Evolutionary conservation across 2,797 vertebrate genomes (phyloP), one percentile per base, ranked within the genome.

Genomic region (Poeciliopsis turneri): DNA sequence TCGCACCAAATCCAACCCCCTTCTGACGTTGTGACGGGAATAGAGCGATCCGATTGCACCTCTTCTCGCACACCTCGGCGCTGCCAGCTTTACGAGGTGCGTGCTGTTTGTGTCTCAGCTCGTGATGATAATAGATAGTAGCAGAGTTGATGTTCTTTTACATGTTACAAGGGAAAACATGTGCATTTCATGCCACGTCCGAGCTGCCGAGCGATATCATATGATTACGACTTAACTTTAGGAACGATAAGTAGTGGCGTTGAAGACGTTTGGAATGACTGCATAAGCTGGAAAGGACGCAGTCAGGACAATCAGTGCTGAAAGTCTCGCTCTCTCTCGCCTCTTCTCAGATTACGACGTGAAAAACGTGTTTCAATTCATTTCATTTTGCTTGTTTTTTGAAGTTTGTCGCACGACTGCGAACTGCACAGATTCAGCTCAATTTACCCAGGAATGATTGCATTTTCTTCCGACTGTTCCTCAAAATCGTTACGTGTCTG

Each of bases 1-100:
- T 96, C 92, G 88, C 94, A 93, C 89, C 84, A 82, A 90, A 83
- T 77, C 85, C 33, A 23, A 23, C 55, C 87, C 89, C 93, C 93
- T 92, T 92, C 91, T 89, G 85, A 94, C 95, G 90, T 90, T 79
- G 81, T 25, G 78, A 90, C 89, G 83, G 89, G 87, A 94, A 92
- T 91, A 93, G 88, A 93, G 90, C 93, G 95, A 95, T 96, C 97
- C 96, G 94, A 95, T 96, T 95, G 92, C 94, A 92, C 93, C 93
- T 96, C 90, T 93, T 86, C 94, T 90, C 92, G 89, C 95, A 95
- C 95, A 89, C 91, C 90, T 95, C 87, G 46, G 55, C 77, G 45
- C 75, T 87, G 91, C 91, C 92, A 93, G 86, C 72, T 89, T 90
- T 84, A 78, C 86, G 89, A 81, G 85, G 70, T 83, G 72, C 78